Base-by-base conservation (phyloP, 1,140 invertebrate genomes). In the Drosophila nannoptera region DNA sequence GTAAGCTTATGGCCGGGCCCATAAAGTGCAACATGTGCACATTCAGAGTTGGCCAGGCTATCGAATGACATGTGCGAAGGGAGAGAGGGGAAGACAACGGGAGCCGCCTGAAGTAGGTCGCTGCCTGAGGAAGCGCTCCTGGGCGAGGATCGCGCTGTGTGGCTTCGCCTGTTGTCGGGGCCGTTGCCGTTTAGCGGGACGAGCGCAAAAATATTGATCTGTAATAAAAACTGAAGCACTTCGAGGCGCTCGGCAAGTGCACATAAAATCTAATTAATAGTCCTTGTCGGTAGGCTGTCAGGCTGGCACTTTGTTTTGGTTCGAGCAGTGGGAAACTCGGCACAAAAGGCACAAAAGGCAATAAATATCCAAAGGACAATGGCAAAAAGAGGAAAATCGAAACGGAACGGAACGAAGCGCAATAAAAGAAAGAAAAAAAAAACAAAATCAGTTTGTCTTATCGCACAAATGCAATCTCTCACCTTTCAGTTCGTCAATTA, bases 261-360 rank as follows among this genome's bases (percentile, higher is more conserved):
- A 86, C 80, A 80, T 84, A 84, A 84, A 84, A 84, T 84, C 77
- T 77, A 84, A 84, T 84, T 84, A 84, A 84, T 86, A 81, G 81
- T 77, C 64, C 73, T 80, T 77, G 80, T 80, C 80, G 65, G 64
- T 69, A 78, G 73, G 67, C 71, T 53, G 58, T 75, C 73, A 56
- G 71, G 45, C 69, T 77, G 73, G 77, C 77, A 86, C 81, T 86
- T 84, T 84, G 82, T 84, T 84, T 84, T 84, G 81, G 74, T 84
- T 70, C 74, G 46, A 84, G 66, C 81, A 84, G 81, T 84, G 81
- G 81, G 81, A 84, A 84, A 87, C 81, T 65, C 61, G 8, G 42
- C 49, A 82, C 78, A 84, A 86, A 74, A 63, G 61, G 36, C 67
- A 59, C 45, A 42, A 66, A 63, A 61, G 59, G 80, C 48, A 80